A percentile compares a stretch with the other conserved stretches of the same genome.
Evolutionary conservation across 2,888 invertebrate genomes (phyloP).

Genomic region (Heliconius hortense): DNA sequence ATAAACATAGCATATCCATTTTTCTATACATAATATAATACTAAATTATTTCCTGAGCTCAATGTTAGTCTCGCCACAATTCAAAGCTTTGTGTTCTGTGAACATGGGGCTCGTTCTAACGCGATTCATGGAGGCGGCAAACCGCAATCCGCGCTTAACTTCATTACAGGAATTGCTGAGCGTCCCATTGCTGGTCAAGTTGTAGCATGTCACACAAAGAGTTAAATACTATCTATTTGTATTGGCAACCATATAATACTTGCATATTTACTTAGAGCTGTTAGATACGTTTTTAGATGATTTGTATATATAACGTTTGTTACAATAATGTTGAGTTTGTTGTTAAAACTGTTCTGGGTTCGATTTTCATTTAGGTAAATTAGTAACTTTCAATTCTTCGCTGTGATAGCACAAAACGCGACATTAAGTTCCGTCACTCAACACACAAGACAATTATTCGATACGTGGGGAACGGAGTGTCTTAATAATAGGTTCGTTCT

Average conservation of each 20-base stretch:
- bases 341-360: not conserved
- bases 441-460: too few relatives aligned
- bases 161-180: conserved; percentile 79
- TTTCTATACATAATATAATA: not conserved
- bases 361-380: too few relatives aligned
- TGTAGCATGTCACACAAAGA: conserved; percentile 51
- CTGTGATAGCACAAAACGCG: too few relatives aligned
- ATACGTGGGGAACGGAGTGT: too few relatives aligned
- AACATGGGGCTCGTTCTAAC: conserved; percentile 49
- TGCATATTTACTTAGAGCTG: not conserved
- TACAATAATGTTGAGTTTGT: not conserved
- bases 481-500: too few relatives aligned
- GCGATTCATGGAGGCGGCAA: conserved; percentile 58
- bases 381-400: too few relatives aligned
- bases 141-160: conserved; percentile 77
- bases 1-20: not conserved
- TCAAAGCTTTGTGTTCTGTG: conserved; percentile 49
- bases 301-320: not conserved
- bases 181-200: conserved; percentile 74
- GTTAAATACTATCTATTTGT: conserved; percentile 72
- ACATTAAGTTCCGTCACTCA: too few relatives aligned
- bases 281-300: too few relatives aligned
- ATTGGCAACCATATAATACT: not conserved
- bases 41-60: not conserved
- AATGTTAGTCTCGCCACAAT: conserved; percentile 43